phyloP scores from a whole-genome alignment of 2,797 vertebrate species.

The Sebastes itinus region DNA sequence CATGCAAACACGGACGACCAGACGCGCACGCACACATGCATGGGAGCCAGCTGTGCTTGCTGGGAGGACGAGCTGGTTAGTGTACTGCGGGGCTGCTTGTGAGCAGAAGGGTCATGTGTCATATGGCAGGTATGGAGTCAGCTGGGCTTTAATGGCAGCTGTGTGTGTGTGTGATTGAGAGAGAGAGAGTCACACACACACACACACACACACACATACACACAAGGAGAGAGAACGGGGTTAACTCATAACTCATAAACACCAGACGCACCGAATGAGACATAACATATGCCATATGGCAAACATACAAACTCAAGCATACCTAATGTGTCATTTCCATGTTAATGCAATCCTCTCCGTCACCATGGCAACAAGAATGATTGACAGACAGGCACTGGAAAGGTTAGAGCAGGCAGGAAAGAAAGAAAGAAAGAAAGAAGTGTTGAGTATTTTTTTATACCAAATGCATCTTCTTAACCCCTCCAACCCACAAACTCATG shows the following conservation, averaged over 20 bases:
- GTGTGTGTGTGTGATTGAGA: constrained; percentile 21
- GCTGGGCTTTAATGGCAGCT: constrained; percentile 65
- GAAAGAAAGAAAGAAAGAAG: constrained; percentile 44
- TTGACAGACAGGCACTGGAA: constrained; percentile 59
- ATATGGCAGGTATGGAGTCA: constrained; percentile 54
- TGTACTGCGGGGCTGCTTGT: constrained; percentile 35
- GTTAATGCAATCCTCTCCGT: constrained; percentile 81
- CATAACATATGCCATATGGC: constrained; percentile 68
- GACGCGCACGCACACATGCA: constrained; percentile 16
- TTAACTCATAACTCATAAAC: constrained; percentile 49
- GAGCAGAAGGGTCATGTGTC: constrained; percentile 63
- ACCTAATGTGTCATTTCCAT: constrained; percentile 88
- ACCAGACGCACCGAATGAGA: constrained; percentile 52
- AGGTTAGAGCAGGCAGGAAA: constrained; percentile 42
- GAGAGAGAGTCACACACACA: background rate
- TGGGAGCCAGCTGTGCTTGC: constrained; percentile 47
- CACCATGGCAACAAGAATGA: constrained; percentile 86
- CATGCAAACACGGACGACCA: constrained; percentile 30
- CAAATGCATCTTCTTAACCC: constrained; percentile 55
- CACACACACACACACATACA: background rate
- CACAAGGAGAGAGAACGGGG: background rate
- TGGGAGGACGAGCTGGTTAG: constrained; percentile 48
- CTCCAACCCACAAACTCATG: constrained; percentile 16
- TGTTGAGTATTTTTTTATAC: constrained; percentile 34
- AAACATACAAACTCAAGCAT: constrained; percentile 81